phyloP scores from a whole-genome alignment of 2,113 vertebrate genomes.

The Mormyrus iriodes region DNA sequence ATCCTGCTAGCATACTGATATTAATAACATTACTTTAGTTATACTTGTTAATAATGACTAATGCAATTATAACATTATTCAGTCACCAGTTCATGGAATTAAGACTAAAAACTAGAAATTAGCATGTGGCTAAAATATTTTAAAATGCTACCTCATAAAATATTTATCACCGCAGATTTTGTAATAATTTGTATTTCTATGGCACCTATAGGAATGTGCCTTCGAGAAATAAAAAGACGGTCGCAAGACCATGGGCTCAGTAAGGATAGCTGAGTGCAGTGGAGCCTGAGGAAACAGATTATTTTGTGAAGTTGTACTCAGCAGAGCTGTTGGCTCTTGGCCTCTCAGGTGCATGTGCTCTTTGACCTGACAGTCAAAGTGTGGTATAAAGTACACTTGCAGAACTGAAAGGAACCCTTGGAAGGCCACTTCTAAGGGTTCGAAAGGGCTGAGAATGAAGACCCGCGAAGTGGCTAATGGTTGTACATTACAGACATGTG shows the following conservation, averaged over 20 bases:
- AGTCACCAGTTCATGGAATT: not conserved
- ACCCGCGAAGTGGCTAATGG: not conserved
- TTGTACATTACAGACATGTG: not conserved
- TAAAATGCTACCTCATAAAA: not conserved
- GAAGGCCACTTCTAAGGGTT: not conserved
- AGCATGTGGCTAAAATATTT: not conserved
- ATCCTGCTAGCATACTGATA: not conserved
- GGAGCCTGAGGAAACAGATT: not conserved
- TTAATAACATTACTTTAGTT: not conserved
- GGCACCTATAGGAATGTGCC: not conserved
- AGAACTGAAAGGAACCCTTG: not conserved
- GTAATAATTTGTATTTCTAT: not conserved
- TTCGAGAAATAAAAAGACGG: not conserved
- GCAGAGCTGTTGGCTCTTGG: not conserved
- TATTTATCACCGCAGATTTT: not conserved
- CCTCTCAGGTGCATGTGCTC: not conserved
- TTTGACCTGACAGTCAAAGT: not conserved
- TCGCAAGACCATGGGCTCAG: not conserved
- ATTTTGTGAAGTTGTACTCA: not conserved
- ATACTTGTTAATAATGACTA: not conserved
- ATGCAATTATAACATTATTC: not conserved
- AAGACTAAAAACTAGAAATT: not conserved
- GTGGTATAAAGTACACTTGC: not conserved
- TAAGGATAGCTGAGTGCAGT: not conserved
- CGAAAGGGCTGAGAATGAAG: not conserved